Conservation (phyloP, 2,113 vertebrate species). For the Syngnathoides biaculeatus region DNA sequence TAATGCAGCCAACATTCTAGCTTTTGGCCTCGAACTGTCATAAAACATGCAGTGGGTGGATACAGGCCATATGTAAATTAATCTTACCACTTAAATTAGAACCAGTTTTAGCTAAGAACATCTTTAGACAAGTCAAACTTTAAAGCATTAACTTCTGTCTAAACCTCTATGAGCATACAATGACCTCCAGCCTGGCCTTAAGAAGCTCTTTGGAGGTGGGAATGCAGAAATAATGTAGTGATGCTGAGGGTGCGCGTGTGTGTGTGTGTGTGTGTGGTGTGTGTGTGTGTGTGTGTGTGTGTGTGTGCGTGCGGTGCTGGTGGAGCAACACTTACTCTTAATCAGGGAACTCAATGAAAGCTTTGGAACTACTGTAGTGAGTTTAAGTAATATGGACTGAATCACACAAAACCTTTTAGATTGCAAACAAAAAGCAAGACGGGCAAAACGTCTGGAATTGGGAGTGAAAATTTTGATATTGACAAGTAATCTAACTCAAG, state of each 20-base stretch:
- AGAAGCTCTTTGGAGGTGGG: conserved; percentile 11
- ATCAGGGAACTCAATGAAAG: conserved; percentile 16
- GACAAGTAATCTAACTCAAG: too few relatives aligned
- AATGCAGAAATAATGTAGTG: background rate
- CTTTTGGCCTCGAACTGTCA: conserved; percentile 25
- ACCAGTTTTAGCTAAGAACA: conserved; percentile 47
- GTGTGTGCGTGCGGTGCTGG: conserved; percentile 9
- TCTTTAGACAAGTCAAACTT: conserved; percentile 34
- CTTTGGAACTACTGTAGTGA: background rate
- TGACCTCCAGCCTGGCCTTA: conserved; percentile 7
- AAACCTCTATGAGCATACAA: background rate
- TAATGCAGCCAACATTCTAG: conserved; percentile 32
- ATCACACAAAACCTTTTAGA: too few relatives aligned
- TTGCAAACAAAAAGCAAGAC: too few relatives aligned
- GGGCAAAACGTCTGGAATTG: too few relatives aligned
- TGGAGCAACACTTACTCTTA: conserved; percentile 10
- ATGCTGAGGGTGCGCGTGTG: background rate
- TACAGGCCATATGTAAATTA: conserved; percentile 52
- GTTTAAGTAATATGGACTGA: background rate
- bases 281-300: too few relatives aligned
- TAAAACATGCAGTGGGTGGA: conserved; percentile 29
- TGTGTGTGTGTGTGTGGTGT: too few relatives aligned
- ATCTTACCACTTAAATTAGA: conserved; percentile 33
- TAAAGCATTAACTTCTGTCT: conserved; percentile 25
- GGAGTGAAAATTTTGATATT: too few relatives aligned